Conservation (phyloP, 2,888 invertebrate genomes). For the Hydraecia micacea region DNA sequence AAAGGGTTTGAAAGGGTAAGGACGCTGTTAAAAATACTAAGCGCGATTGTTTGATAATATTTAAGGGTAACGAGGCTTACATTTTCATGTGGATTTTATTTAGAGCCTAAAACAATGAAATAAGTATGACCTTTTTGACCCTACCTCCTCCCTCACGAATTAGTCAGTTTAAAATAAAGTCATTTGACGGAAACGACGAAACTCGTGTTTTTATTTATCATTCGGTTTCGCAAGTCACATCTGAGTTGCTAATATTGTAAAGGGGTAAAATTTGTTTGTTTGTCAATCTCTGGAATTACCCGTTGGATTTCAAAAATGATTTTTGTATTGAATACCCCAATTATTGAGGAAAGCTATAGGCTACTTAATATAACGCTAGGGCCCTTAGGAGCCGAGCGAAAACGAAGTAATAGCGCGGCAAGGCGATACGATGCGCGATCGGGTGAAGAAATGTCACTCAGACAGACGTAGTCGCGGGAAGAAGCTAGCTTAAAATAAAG, state of each 20-base stretch:
- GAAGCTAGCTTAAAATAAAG: neutral
- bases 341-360: too few species aligned
- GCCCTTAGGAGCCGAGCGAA: too few species aligned
- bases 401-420: too few species aligned
- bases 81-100: constrained; percentile 27
- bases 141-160: constrained; percentile 5
- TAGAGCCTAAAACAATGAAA: constrained; percentile 26
- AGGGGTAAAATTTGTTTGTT: too few species aligned
- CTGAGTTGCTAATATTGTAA: constrained; percentile 1
- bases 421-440: too few species aligned
- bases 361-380: too few species aligned
- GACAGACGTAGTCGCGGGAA: too few species aligned
- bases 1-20: constrained; percentile 46
- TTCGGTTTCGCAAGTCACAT: constrained; percentile 7
- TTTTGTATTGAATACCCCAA: too few species aligned
- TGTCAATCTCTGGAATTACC: too few species aligned
- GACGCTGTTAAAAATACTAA: constrained; percentile 51
- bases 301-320: too few species aligned
- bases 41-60: constrained; percentile 36
- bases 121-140: neutral
- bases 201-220: constrained; percentile 14
- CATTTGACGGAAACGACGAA: constrained; percentile 6
- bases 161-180: constrained; percentile 6
- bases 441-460: too few species aligned
- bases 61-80: constrained; percentile 18